Evolutionary conservation across 2,888 invertebrate species (phyloP).

Genomic region (Spodoptera exigua): DNA sequence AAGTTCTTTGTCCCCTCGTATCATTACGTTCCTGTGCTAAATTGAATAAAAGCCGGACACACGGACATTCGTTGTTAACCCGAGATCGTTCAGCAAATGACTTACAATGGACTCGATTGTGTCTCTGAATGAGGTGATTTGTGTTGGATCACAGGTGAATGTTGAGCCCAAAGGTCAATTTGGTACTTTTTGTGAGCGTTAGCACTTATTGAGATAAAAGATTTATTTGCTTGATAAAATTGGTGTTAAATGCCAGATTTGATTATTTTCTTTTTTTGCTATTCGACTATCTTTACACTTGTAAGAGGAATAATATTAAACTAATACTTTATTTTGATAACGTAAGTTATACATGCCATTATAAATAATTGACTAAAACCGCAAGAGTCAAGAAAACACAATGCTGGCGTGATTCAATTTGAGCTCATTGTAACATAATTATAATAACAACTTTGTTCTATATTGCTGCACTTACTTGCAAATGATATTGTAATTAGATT

Average conservation of each 20-base stretch:
- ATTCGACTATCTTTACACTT: not conserved
- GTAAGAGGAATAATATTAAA: not conserved
- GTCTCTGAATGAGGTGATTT: conserved; percentile 64
- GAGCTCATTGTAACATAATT: no score
- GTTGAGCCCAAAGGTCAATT: conserved; percentile 51
- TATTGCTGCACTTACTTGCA: no score
- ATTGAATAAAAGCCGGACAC: conserved; percentile 62
- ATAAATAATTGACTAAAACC: no score
- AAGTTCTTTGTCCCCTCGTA: conserved; percentile 48
- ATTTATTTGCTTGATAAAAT: conserved; percentile 9
- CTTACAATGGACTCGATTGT: conserved; percentile 74
- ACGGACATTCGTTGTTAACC: conserved; percentile 72
- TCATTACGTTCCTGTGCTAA: conserved; percentile 57
- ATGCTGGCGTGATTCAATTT: no score
- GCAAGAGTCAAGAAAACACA: no score
- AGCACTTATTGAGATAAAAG: conserved; percentile 38
- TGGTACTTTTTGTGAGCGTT: conserved; percentile 45
- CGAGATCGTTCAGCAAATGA: conserved; percentile 69
- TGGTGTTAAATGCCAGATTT: not conserved
- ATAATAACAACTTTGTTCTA: no score
- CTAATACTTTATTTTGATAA: no score
- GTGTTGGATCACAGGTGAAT: conserved; percentile 61
- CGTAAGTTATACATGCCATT: no score
- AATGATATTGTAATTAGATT: no score
- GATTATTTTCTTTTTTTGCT: conserved; percentile 5